These are phyloP conservation scores for Xylota segnis DNA, from an alignment of 2,888 invertebrate species.

Conservation along the genomic window DNA sequence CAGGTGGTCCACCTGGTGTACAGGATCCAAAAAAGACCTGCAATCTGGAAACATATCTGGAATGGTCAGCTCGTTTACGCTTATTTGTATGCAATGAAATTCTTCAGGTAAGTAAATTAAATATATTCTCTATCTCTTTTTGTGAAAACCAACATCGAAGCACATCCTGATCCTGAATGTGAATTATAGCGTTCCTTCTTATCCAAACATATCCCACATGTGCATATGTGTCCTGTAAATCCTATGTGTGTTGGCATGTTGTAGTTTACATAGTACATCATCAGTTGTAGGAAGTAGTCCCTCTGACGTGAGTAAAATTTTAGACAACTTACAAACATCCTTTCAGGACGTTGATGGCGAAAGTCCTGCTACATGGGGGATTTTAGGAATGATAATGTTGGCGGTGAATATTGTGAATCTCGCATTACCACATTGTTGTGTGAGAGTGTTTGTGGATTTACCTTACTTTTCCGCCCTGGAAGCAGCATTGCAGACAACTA, in stretches of 20 bases:
- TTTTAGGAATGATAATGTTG: conserved; percentile 14
- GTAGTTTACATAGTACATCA: conserved; percentile 36
- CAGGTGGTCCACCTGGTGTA: conserved; percentile 81
- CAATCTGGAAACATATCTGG: conserved; percentile 84
- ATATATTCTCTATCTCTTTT: conserved; percentile 48
- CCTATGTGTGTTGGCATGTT: conserved; percentile 23
- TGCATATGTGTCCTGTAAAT: conserved; percentile 22
- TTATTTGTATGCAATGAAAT: conserved; percentile 84
- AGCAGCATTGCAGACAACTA: background rate
- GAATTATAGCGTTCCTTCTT: conserved; percentile 31
- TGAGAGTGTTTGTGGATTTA: conserved; percentile 26
- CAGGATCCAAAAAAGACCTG: conserved; percentile 84
- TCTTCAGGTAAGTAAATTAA: conserved; percentile 82
- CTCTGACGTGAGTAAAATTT: conserved; percentile 33
- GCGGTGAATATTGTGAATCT: conserved; percentile 33
- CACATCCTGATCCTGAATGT: conserved; percentile 44
- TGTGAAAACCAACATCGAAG: conserved; percentile 12
- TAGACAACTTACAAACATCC: conserved; percentile 27
- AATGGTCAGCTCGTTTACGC: conserved; percentile 84
- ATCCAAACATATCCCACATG: conserved; percentile 36
- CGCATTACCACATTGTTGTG: conserved; percentile 28
- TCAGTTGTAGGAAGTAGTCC: conserved; percentile 3
- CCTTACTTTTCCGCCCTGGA: too few species aligned
- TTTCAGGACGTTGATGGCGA: conserved; percentile 8
- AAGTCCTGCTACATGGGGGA: background rate